These are phyloP conservation scores for Calyptommatus sinebrachiatus DNA, from an alignment of 2,113 vertebrate genomes.

Conservation along the genomic window DNA sequence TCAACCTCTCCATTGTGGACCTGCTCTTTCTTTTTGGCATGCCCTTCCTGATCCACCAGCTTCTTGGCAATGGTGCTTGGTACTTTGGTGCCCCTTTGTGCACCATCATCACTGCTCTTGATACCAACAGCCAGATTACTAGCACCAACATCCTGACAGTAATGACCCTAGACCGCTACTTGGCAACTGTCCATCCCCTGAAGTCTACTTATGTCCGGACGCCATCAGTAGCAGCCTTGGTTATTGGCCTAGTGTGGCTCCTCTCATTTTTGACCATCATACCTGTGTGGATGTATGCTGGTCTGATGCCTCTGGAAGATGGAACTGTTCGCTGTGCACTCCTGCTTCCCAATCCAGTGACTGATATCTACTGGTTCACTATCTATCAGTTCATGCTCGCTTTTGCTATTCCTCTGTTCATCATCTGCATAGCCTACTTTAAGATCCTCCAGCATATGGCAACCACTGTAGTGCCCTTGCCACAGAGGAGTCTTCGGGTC, in stretches of 20 bases:
- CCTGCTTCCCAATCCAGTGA: slow-evolving; percentile 78
- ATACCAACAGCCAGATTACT: slow-evolving; percentile 85
- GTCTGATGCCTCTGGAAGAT: slow-evolving; percentile 79
- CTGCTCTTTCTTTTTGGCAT: slow-evolving; percentile 84
- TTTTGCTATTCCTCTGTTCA: slow-evolving; percentile 76
- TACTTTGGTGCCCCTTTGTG: slow-evolving; percentile 81
- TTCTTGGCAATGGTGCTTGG: slow-evolving; percentile 83
- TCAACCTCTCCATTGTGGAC: slow-evolving; percentile 82
- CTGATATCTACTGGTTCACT: slow-evolving; percentile 83
- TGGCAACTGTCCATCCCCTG: slow-evolving; percentile 84
- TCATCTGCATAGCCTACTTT: slow-evolving; percentile 81
- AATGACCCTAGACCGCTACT: slow-evolving; percentile 84
- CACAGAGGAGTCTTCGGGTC: slow-evolving; percentile 73
- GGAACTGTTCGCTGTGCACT: slow-evolving; percentile 80
- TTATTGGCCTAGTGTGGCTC: slow-evolving; percentile 77
- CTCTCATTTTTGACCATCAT: slow-evolving; percentile 81
- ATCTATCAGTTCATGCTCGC: slow-evolving; percentile 85
- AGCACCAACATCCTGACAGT: slow-evolving; percentile 86
- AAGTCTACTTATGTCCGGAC: slow-evolving; percentile 79
- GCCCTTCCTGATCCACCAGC: slow-evolving; percentile 87
- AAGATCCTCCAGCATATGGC: slow-evolving; percentile 86
- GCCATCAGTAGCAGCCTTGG: slow-evolving; percentile 68
- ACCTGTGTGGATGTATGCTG: slow-evolving; percentile 82
- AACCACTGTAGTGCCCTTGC: slow-evolving; percentile 77
- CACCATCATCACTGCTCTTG: slow-evolving; percentile 80